A percentile compares a stretch with the other conserved stretches of the same genome.
phyloP scores from a whole-genome alignment of 2,113 vertebrate species.

The Arizona elegans region DNA sequence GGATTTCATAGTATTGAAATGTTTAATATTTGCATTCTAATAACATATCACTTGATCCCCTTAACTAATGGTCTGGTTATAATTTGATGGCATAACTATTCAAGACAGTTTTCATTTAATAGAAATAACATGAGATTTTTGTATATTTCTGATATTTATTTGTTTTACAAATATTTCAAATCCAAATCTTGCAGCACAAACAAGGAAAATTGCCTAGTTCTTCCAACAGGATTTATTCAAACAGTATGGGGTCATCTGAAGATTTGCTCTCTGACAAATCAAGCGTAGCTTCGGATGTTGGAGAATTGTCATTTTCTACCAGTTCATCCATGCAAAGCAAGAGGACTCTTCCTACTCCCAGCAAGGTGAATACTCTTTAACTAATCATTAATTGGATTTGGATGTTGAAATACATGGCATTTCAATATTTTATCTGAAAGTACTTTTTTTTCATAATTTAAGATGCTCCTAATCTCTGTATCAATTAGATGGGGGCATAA shows the following conservation, averaged over 20 bases:
- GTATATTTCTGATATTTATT: neutral
- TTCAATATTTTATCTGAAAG: neutral
- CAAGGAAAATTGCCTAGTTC: constrained; percentile 51
- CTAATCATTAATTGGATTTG: neutral
- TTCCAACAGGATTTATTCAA: constrained; percentile 34
- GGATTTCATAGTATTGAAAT: neutral
- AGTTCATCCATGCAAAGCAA: constrained; percentile 59
- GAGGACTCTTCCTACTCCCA: constrained; percentile 61
- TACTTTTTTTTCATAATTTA: neutral
- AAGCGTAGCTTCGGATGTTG: constrained; percentile 65
- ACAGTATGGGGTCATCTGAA: constrained; percentile 62
- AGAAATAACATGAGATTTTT: neutral
- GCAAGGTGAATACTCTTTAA: constrained; percentile 73
- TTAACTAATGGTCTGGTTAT: neutral
- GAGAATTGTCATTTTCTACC: constrained; percentile 67
- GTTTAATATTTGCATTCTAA: neutral
- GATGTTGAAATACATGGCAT: neutral
- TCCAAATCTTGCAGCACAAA: constrained; percentile 59
- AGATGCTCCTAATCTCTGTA: neutral
- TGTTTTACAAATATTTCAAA: neutral
- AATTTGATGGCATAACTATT: neutral
- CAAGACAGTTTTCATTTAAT: neutral
- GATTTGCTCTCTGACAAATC: constrained; percentile 71
- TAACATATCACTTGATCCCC: neutral
- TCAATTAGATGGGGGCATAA: neutral